These are phyloP conservation scores for Ceuthmochares aereus DNA, from an alignment of 2,113 vertebrate genomes.

Conservation along the genomic window DNA sequence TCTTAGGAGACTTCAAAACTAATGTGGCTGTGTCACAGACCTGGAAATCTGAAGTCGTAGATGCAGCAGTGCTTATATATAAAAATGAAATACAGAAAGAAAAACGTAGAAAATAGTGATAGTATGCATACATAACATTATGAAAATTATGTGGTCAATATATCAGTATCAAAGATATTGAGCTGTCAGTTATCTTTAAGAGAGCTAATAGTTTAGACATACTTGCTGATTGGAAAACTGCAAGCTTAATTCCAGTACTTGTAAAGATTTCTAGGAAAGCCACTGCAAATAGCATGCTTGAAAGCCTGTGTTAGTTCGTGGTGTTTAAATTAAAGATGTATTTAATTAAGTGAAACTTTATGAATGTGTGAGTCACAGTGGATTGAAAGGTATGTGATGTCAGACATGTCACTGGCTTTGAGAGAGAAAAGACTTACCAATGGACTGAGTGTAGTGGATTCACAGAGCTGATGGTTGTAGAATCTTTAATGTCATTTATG, in stretches of 20 bases:
- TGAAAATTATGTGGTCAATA: not conserved
- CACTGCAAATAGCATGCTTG: not conserved
- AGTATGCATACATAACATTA: not conserved
- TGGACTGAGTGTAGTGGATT: not conserved
- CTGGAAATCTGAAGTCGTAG: not conserved
- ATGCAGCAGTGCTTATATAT: not conserved
- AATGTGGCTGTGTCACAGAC: not conserved
- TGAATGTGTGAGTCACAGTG: not conserved
- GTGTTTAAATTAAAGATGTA: conserved; percentile 25
- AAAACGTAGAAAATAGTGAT: not conserved
- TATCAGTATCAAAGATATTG: not conserved
- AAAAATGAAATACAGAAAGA: not conserved
- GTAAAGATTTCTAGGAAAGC: conserved; percentile 2
- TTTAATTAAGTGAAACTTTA: conserved; percentile 40
- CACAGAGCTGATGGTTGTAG: not conserved
- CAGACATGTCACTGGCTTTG: not conserved
- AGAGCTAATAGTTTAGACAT: not conserved
- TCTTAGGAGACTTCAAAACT: conserved; percentile 2
- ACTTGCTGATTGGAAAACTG: not conserved
- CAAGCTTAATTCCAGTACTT: not conserved
- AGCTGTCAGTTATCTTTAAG: not conserved
- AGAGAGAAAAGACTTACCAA: not conserved
- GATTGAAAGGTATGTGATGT: not conserved
- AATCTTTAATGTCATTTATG: conserved; percentile 38
- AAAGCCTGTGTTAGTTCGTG: not conserved